phyloP scores from a whole-genome alignment of 2,888 invertebrate species.

The Epirrita christyi region DNA sequence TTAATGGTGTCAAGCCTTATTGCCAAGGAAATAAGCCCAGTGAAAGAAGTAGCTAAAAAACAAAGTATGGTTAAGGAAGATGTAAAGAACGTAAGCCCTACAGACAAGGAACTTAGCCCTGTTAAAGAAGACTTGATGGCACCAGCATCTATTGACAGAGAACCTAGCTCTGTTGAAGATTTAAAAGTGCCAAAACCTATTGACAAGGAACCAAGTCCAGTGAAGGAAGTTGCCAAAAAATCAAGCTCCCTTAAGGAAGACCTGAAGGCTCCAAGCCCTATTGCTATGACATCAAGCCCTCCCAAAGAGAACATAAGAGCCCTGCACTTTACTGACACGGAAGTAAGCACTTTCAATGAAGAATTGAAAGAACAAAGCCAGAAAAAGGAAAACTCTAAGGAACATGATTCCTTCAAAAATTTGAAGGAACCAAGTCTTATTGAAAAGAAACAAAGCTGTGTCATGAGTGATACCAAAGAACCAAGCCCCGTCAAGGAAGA shows the following conservation, averaged over 20 bases:
- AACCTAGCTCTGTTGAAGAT: background rate
- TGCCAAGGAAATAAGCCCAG: background rate
- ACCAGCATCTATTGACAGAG: slow-evolving; percentile 7
- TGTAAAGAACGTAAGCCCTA: background rate
- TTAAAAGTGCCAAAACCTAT: background rate
- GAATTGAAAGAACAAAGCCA: background rate
- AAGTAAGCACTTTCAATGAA: background rate
- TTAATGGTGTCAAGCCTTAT: background rate
- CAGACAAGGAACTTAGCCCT: slow-evolving; percentile 26
- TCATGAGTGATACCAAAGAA: slow-evolving; percentile 10
- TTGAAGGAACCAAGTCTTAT: background rate
- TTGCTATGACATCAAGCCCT: slow-evolving; percentile 11
- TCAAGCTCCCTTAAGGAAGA: slow-evolving; percentile 9
- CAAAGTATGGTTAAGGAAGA: slow-evolving; percentile 10
- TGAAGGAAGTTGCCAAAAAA: slow-evolving; percentile 1
- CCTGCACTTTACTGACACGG: slow-evolving; percentile 10
- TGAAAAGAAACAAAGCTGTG: slow-evolving; percentile 10
- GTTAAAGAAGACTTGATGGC: background rate
- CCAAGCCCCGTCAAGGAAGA: slow-evolving; percentile 17
- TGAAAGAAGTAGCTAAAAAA: slow-evolving; percentile 7
- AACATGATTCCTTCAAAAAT: background rate
- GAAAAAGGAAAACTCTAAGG: background rate
- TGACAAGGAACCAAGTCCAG: background rate
- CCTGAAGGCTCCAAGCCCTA: slow-evolving; percentile 23
- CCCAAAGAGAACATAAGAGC: slow-evolving; percentile 14